Evolutionary conservation across 2,797 vertebrate species (phyloP).

Genomic region (Dendrocincla tyrannina): DNA sequence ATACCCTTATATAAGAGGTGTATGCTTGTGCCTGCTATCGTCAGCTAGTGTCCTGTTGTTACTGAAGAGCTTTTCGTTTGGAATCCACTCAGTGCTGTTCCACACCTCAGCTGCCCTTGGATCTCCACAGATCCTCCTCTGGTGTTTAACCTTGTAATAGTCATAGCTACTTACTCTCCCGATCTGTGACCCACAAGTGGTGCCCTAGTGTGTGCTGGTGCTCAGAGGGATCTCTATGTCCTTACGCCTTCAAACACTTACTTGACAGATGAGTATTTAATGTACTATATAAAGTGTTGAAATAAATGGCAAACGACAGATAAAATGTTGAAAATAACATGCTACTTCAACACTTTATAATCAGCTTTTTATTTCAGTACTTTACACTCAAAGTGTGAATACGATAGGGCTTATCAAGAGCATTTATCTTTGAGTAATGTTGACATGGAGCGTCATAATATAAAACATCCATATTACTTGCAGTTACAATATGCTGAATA

Average conservation of each 20-base stretch:
- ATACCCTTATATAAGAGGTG: neutral
- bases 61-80: neutral
- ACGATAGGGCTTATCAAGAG: conserved; percentile 51
- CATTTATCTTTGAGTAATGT: conserved; percentile 55
- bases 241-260: neutral
- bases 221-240: neutral
- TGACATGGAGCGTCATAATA: neutral
- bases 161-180: neutral
- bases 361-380: conserved; percentile 59
- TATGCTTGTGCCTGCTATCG: rapidly evolving
- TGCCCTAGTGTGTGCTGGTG: neutral
- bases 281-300: neutral
- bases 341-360: conserved; percentile 46
- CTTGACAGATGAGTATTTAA: conserved; percentile 28
- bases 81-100: neutral
- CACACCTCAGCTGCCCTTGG: neutral
- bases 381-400: conserved; percentile 49
- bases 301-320: conserved; percentile 63
- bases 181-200: neutral
- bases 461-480: neutral
- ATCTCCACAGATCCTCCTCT: neutral
- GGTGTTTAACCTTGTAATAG: neutral
- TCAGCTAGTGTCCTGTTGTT: neutral
- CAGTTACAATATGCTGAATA: neutral
- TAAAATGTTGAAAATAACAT: conserved; percentile 68